Evolutionary conservation across 2,797 vertebrate genomes (phyloP).

Genomic region (Arremon brunneinucha): DNA sequence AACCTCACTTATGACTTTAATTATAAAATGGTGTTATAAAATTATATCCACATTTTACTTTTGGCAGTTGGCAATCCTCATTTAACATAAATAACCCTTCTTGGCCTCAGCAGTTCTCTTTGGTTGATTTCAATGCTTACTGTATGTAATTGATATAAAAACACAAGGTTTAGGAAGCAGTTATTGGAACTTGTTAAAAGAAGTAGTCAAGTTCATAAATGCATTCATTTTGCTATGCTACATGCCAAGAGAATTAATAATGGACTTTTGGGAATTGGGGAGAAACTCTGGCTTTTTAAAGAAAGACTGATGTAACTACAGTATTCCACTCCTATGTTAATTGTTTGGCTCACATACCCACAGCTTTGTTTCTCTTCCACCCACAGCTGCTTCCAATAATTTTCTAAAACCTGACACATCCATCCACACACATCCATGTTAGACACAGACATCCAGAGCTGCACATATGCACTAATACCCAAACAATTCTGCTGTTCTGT

Average conservation of each 20-base stretch:
- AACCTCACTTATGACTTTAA: slow-evolving; percentile 84
- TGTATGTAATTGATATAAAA: slow-evolving; percentile 83
- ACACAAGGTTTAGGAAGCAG: slow-evolving; percentile 80
- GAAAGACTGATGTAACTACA: slow-evolving; percentile 69
- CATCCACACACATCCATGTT: not conserved
- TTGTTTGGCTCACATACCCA: slow-evolving; percentile 60
- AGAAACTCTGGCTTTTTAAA: slow-evolving; percentile 69
- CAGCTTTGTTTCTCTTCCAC: slow-evolving; percentile 61
- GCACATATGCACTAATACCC: not conserved
- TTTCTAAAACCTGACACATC: slow-evolving; percentile 19
- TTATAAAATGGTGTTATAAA: slow-evolving; percentile 84
- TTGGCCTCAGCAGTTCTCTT: slow-evolving; percentile 71
- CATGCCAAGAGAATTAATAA: slow-evolving; percentile 80
- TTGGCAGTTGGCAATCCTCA: slow-evolving; percentile 71
- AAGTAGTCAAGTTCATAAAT: slow-evolving; percentile 80
- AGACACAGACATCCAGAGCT: not conserved
- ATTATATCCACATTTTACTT: slow-evolving; percentile 82
- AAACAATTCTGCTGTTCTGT: not conserved
- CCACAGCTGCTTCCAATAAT: slow-evolving; percentile 66
- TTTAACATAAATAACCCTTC: slow-evolving; percentile 72
- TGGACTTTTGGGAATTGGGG: slow-evolving; percentile 64
- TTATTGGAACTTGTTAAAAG: slow-evolving; percentile 83
- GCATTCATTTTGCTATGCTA: slow-evolving; percentile 73
- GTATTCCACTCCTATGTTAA: slow-evolving; percentile 65
- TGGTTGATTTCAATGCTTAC: slow-evolving; percentile 76